Conservation (phyloP, 2,113 vertebrate species). For the Notiomystis cincta region DNA sequence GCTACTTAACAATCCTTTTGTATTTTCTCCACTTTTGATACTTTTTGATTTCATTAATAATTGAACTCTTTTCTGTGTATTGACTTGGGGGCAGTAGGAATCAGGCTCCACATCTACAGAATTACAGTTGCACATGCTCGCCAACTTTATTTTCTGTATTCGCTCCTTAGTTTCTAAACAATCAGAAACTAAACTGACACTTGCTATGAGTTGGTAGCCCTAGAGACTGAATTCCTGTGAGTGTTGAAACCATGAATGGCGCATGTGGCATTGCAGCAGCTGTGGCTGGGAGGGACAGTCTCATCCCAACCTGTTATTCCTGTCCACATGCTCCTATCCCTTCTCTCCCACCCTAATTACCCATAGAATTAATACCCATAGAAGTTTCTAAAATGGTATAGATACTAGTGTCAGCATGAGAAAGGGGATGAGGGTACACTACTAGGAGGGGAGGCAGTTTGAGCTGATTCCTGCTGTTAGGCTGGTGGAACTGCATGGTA, state of each 20-base stretch:
- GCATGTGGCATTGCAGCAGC: neutral
- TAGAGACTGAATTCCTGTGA: neutral
- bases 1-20: neutral
- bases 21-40: neutral
- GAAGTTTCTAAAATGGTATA: neutral
- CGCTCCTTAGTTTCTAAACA: neutral
- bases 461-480: neutral
- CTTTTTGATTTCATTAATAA: neutral
- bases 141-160: neutral
- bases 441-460: neutral
- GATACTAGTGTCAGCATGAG: neutral
- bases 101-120: neutral
- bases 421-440: neutral
- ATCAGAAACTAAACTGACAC: neutral
- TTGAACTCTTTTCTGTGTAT: neutral
- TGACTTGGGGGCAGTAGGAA: neutral
- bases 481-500: neutral
- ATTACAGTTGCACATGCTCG: neutral
- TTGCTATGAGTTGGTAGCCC: neutral
- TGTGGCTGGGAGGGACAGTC: neutral
- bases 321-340: neutral
- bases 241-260: neutral
- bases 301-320: neutral
- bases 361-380: neutral
- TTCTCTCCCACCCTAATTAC: neutral